Conservation (phyloP, 2,888 invertebrate species). For the Eustalomyia histrio region DNA sequence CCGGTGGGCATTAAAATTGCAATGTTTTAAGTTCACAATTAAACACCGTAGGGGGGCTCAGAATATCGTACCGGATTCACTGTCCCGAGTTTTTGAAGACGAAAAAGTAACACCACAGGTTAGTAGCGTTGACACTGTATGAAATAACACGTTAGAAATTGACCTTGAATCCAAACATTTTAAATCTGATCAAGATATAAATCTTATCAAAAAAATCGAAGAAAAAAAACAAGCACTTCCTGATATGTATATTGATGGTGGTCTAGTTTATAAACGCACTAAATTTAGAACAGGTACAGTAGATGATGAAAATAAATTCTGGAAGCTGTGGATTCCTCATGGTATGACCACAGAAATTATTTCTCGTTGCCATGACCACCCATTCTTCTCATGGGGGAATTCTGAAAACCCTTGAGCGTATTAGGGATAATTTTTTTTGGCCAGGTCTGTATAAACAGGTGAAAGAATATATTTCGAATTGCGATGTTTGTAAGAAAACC, state of each 20-base stretch:
- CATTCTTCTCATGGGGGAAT: background rate
- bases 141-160: background rate
- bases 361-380: too few species aligned
- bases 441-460: conserved; percentile 7
- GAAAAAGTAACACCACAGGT: background rate
- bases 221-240: background rate
- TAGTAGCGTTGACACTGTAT: background rate
- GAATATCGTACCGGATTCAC: conserved; percentile 10
- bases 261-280: conserved; percentile 24
- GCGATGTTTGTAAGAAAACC: conserved; percentile 9
- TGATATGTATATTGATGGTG: conserved; percentile 21
- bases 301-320: conserved; percentile 22
- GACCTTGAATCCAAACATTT: conserved; percentile 17
- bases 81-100: conserved; percentile 14
- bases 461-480: background rate
- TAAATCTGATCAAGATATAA: conserved; percentile 21
- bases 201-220: conserved; percentile 16
- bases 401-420: conserved; percentile 3
- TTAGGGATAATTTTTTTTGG: too few species aligned
- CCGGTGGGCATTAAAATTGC: too few species aligned
- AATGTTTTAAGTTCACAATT: too few species aligned
- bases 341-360: background rate
- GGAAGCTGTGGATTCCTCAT: conserved; percentile 45
- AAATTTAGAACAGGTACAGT: conserved; percentile 3
- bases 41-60: conserved; percentile 7